phyloP scores from a whole-genome alignment of 2,888 invertebrate genomes.

The Euspilapteryx auroguttella region DNA sequence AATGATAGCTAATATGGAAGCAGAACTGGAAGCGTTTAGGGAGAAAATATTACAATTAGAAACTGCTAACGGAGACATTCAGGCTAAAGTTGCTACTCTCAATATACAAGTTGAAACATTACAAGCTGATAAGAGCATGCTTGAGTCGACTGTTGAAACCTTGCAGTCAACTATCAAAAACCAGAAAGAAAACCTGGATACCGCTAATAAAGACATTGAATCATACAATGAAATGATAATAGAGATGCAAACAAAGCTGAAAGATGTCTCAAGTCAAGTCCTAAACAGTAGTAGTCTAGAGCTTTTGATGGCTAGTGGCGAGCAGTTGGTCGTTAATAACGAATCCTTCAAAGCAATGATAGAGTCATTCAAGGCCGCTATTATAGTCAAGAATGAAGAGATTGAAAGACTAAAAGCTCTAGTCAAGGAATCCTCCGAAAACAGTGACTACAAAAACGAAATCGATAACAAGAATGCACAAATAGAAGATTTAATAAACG shows the following conservation, averaged over 20 bases:
- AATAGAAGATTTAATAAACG: conserved; percentile 12
- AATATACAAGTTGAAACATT: conserved; percentile 18
- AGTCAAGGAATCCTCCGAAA: no score
- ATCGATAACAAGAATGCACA: conserved; percentile 7
- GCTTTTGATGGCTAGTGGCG: conserved; percentile 31
- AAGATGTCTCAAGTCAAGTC: conserved; percentile 15
- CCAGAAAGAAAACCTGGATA: conserved; percentile 22
- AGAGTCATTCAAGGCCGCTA: conserved; percentile 22
- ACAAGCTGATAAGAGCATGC: conserved; percentile 25
- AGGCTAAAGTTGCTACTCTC: conserved; percentile 16
- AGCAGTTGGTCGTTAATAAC: conserved; percentile 32
- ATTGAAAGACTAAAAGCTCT: conserved; percentile 22
- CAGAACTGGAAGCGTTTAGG: conserved; percentile 19
- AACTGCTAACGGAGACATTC: conserved; percentile 20
- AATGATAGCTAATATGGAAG: conserved; percentile 23
- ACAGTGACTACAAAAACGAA: not conserved
- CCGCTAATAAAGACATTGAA: conserved; percentile 22
- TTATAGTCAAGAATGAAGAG: conserved; percentile 26
- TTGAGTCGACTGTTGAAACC: conserved; percentile 25
- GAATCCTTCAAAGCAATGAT: conserved; percentile 41
- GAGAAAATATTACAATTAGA: conserved; percentile 24
- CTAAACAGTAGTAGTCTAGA: conserved; percentile 22
- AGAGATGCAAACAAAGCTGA: conserved; percentile 29
- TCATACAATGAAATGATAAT: conserved; percentile 28
- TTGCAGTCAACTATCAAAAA: conserved; percentile 26